Conservation (phyloP, 2,888 invertebrate species). For the Tetragonula carbonaria region DNA sequence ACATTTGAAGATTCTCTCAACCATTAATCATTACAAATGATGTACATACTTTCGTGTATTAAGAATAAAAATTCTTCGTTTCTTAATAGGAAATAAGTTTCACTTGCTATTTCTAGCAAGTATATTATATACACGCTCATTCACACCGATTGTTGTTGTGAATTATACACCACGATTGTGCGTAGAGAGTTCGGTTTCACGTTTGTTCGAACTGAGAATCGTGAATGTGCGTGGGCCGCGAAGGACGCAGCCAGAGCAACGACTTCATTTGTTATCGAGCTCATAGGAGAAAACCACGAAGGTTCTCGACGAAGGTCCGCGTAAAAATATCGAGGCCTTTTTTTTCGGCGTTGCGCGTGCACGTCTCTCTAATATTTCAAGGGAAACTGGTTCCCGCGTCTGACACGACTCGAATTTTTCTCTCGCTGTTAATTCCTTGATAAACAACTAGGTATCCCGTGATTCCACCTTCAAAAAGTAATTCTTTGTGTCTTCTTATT, state of each 20-base stretch:
- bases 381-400: slow-evolving; percentile 29
- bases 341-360: slow-evolving; percentile 34
- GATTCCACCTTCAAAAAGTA: neutral
- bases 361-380: slow-evolving; percentile 36
- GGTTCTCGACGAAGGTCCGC: slow-evolving; percentile 2
- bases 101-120: neutral
- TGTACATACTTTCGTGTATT: too few relatives aligned
- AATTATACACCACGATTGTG: neutral
- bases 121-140: slow-evolving; percentile 11
- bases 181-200: slow-evolving; percentile 27
- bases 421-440: neutral
- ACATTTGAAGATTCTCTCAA: too few relatives aligned
- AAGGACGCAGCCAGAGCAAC: slow-evolving; percentile 62
- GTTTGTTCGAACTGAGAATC: slow-evolving; percentile 15
- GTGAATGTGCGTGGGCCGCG: slow-evolving; percentile 58
- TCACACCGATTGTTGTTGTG: slow-evolving; percentile 35
- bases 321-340: slow-evolving; percentile 35
- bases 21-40: too few relatives aligned
- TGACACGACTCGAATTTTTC: slow-evolving; percentile 6
- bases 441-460: neutral
- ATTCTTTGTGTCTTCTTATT: neutral
- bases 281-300: slow-evolving; percentile 39
- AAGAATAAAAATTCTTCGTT: too few relatives aligned
- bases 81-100: too few relatives aligned
- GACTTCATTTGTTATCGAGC: slow-evolving; percentile 61